These are phyloP conservation scores for Aythya baeri DNA, from an alignment of 2,113 vertebrate species.

Conservation along the genomic window DNA sequence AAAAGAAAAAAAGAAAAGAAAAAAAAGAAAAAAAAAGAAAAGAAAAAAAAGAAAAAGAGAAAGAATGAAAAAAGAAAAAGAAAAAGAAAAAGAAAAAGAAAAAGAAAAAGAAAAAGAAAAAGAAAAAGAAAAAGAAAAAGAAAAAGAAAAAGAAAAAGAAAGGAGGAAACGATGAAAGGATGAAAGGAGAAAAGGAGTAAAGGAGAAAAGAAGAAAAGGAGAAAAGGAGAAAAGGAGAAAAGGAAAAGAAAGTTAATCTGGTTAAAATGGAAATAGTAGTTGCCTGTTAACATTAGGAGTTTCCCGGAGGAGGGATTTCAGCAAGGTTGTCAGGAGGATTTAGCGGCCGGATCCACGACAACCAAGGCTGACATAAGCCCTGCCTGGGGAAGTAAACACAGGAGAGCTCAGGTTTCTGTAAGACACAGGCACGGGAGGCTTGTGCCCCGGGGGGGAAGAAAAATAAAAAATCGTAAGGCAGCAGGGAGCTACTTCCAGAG, in stretches of 20 bases:
- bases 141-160: too few species aligned
- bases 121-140: too few species aligned
- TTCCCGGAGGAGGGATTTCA: neutral
- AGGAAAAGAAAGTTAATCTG: too few species aligned
- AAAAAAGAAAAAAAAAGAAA: too few species aligned
- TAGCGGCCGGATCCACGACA: neutral
- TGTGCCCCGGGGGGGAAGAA: neutral
- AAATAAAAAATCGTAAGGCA: neutral
- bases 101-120: too few species aligned
- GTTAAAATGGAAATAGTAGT: neutral
- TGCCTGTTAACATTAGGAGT: neutral
- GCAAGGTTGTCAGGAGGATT: neutral
- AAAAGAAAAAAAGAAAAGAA: too few species aligned
- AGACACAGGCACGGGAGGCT: neutral
- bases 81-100: neutral
- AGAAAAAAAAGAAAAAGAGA: too few species aligned
- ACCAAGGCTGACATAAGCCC: neutral
- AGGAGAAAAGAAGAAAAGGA: too few species aligned
- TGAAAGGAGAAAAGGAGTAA: too few species aligned
- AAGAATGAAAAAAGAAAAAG: neutral
- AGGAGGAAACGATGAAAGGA: too few species aligned
- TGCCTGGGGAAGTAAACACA: neutral
- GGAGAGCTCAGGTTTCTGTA: constrained; percentile 15
- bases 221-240: too few species aligned
- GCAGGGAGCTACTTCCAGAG: neutral